Evolutionary conservation across 1,140 invertebrate species (phyloP).

Genomic region (Drosophila navojoa): DNA sequence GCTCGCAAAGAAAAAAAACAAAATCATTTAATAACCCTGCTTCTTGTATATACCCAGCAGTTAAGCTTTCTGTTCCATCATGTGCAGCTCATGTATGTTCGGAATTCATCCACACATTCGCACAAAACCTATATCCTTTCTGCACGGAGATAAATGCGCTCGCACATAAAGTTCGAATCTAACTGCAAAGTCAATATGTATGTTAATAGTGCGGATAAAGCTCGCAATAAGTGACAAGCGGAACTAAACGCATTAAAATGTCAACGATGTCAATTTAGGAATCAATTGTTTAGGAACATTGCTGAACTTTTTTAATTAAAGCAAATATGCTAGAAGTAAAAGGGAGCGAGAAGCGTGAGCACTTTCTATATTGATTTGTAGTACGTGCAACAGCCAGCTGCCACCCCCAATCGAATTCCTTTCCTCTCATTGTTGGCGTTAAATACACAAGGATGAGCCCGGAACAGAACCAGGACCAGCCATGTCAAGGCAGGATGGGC

Average conservation of each 20-base stretch:
- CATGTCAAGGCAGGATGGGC: constrained; percentile 1
- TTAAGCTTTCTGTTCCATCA: too few relatives aligned
- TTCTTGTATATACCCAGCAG: too few relatives aligned
- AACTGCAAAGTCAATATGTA: constrained; percentile 37
- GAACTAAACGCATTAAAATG: constrained; percentile 69
- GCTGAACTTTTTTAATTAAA: constrained; percentile 77
- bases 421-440: constrained; percentile 21
- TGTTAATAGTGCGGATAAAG: constrained; percentile 46
- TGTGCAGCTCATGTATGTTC: too few relatives aligned
- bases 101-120: too few relatives aligned
- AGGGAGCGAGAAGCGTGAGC: constrained; percentile 18
- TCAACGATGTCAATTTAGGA: constrained; percentile 61
- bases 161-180: constrained; percentile 25
- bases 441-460: background rate
- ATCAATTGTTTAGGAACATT: constrained; percentile 64
- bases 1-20: background rate
- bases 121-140: too few relatives aligned
- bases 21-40: too few relatives aligned
- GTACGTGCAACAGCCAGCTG: constrained; percentile 34
- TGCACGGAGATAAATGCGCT: background rate
- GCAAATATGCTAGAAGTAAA: constrained; percentile 48
- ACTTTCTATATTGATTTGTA: constrained; percentile 66
- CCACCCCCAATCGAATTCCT: constrained; percentile 36
- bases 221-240: constrained; percentile 52
- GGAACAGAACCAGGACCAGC: background rate